phyloP scores from a whole-genome alignment of 2,888 invertebrate species.

The Chrysotoxum bicinctum region DNA sequence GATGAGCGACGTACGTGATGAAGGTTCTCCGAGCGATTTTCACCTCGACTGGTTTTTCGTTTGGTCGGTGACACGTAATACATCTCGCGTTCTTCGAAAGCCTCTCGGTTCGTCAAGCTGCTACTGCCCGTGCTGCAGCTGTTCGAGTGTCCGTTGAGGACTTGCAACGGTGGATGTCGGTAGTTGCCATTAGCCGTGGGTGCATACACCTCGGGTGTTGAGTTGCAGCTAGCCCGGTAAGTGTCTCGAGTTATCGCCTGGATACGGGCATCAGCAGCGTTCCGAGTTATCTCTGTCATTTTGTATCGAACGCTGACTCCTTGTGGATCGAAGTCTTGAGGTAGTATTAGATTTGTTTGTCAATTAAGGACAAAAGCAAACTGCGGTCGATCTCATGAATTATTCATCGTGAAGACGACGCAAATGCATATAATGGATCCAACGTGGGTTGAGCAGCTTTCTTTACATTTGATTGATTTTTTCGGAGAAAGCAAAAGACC shows the following conservation, averaged over 20 bases:
- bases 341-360: conserved; percentile 44
- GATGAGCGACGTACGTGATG: conserved; percentile 61
- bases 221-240: conserved; percentile 64
- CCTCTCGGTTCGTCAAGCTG: conserved; percentile 59
- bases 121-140: conserved; percentile 78
- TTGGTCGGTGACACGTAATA: conserved; percentile 81
- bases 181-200: conserved; percentile 58
- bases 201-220: conserved; percentile 67
- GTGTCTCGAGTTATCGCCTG: conserved; percentile 57
- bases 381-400: conserved; percentile 63
- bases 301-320: neutral
- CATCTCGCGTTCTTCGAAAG: conserved; percentile 79
- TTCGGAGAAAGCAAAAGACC: conserved; percentile 13
- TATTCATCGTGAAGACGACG: conserved; percentile 48
- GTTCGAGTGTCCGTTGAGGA: conserved; percentile 77
- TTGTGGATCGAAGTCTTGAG: conserved; percentile 36
- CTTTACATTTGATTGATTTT: conserved; percentile 49
- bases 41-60: conserved; percentile 76
- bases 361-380: conserved; percentile 39
- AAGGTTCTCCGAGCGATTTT: conserved; percentile 65
- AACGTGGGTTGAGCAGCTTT: neutral
- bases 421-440: conserved; percentile 9
- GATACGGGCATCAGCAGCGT: conserved; percentile 47
- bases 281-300: conserved; percentile 67
- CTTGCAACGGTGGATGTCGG: conserved; percentile 77